Evolutionary conservation across 2,797 vertebrate species (phyloP).

Genomic region (Macroramphosus scolopax): DNA sequence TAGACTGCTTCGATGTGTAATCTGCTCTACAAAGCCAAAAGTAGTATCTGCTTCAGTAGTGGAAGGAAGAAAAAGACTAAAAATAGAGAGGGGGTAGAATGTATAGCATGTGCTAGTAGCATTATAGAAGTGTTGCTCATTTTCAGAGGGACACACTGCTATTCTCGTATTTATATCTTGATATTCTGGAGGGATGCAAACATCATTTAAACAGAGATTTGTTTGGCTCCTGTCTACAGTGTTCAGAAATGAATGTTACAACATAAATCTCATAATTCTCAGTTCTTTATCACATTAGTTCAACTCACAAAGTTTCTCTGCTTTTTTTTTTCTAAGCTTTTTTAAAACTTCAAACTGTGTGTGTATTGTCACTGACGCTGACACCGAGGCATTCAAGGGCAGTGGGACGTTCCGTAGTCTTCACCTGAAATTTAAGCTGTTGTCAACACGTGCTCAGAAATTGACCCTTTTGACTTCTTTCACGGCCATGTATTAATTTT

Average conservation of each 20-base stretch:
- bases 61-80: neutral
- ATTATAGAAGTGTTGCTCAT: conserved; percentile 13
- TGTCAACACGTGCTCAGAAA: neutral
- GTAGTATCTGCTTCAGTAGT: conserved; percentile 11
- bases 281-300: neutral
- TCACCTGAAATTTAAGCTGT: neutral
- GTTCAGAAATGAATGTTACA: neutral
- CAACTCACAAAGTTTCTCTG: no score
- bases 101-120: conserved; percentile 21
- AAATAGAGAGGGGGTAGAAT: conserved; percentile 2
- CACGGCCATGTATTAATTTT: conserved; percentile 1
- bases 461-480: neutral
- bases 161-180: conserved; percentile 24
- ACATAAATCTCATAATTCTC: neutral
- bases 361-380: neutral
- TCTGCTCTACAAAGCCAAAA: conserved; percentile 45
- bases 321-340: conserved; percentile 2
- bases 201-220: neutral
- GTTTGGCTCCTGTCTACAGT: no score
- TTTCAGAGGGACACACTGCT: neutral
- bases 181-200: neutral
- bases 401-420: neutral
- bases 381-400: conserved; percentile 1
- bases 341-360: neutral
- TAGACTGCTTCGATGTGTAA: conserved; percentile 25